Conservation (phyloP, 2,888 invertebrate genomes). For the Lithophane semibrunnea region DNA sequence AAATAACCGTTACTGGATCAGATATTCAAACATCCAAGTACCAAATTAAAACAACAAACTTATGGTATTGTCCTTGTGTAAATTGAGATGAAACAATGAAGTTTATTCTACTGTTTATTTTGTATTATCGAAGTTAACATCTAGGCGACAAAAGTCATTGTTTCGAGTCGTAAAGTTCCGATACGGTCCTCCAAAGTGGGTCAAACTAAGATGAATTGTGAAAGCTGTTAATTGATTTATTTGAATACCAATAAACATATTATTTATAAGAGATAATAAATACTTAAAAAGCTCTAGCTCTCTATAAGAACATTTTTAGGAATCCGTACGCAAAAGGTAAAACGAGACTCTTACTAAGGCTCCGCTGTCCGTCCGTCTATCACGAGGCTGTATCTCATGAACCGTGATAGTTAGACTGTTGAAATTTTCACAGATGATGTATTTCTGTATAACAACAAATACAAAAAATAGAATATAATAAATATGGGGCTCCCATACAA, state of each 20-base stretch:
- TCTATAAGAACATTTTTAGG: background rate
- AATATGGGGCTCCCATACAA: no score
- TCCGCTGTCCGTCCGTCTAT: no score
- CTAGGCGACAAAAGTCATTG: constrained; percentile 34
- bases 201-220: constrained; percentile 36
- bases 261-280: constrained; percentile 38
- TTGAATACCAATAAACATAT: constrained; percentile 41
- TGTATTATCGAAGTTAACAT: constrained; percentile 31
- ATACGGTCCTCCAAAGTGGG: constrained; percentile 28
- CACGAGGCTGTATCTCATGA: no score
- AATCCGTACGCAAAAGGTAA: no score
- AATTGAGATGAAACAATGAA: constrained; percentile 20
- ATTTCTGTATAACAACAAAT: no score
- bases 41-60: background rate
- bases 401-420: no score
- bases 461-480: no score
- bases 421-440: background rate
- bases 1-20: constrained; percentile 30
- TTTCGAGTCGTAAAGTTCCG: background rate
- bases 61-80: constrained; percentile 12
- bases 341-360: no score
- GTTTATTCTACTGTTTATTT: constrained; percentile 18
- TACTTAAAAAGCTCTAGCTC: background rate
- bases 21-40: constrained; percentile 1
- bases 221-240: constrained; percentile 61